phyloP scores from a whole-genome alignment of 2,113 vertebrate species.

The Formicarius rufipectus region DNA sequence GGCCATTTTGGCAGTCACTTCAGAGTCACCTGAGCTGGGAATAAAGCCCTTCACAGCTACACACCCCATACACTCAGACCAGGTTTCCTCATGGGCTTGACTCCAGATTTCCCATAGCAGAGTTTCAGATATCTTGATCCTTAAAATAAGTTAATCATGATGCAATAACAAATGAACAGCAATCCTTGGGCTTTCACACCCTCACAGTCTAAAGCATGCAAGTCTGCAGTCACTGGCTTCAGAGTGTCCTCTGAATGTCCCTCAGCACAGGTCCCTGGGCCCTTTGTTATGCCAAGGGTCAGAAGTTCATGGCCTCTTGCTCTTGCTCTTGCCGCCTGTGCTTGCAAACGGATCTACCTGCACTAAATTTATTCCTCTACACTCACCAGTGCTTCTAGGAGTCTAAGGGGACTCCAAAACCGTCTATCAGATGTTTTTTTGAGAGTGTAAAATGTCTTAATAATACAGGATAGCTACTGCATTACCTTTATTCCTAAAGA shows the following conservation, averaged over 20 bases:
- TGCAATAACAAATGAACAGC: neutral
- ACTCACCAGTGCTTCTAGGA: neutral
- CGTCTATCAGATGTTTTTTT: neutral
- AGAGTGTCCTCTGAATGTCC: too few species aligned
- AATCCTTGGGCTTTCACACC: neutral
- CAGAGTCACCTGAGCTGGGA: neutral
- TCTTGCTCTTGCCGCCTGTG: neutral
- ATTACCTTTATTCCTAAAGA: neutral
- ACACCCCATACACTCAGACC: neutral
- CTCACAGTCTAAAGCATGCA: neutral
- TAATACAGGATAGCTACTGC: neutral
- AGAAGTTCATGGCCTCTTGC: neutral
- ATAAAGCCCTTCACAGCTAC: neutral
- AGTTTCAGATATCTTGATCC: neutral
- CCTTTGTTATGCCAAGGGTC: neutral
- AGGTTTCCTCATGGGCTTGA: accelerated
- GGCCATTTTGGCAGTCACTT: neutral
- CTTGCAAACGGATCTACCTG: neutral
- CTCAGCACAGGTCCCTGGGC: too few species aligned
- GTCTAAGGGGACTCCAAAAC: neutral
- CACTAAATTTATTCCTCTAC: neutral
- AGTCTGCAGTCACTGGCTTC: neutral
- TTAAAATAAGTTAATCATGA: neutral
- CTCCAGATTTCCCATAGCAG: neutral
- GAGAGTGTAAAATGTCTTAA: neutral